phyloP scores from a whole-genome alignment of 2,888 invertebrate species.

The Synergus umbraculus region DNA sequence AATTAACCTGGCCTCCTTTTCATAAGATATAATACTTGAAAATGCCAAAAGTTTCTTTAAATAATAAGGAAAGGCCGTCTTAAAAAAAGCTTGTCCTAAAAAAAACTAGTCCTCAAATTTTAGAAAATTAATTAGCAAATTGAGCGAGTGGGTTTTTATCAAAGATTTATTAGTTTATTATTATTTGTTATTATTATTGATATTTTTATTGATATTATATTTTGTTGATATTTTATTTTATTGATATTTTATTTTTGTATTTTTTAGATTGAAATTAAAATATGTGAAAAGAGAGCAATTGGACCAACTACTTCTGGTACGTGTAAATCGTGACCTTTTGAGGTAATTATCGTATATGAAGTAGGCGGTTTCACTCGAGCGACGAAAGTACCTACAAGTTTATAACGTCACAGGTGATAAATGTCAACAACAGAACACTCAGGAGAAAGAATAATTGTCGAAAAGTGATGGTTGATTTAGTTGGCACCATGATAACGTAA shows the following conservation, averaged over 20 bases:
- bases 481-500: conserved; percentile 5
- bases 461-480: not conserved
- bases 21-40: conserved; percentile 1
- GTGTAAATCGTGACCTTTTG: not conserved
- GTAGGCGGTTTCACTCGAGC: not conserved
- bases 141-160: not conserved
- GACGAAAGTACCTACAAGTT: not conserved
- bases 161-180: not conserved
- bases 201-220: too few species aligned
- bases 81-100: not conserved
- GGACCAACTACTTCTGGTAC: not conserved
- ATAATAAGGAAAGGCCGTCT: not conserved
- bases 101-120: not conserved
- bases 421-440: not conserved
- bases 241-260: too few species aligned
- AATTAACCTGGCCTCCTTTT: not conserved
- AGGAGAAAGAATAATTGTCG: not conserved
- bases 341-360: conserved; percentile 1
- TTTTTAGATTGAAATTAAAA: not conserved
- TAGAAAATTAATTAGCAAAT: not conserved
- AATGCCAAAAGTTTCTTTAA: not conserved
- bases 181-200: not conserved
- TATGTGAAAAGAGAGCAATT: not conserved
- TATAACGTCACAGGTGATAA: conserved; percentile 10
- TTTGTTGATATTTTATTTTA: too few species aligned